These are phyloP conservation scores for Colius striatus DNA, from an alignment of 2,113 vertebrate genomes.

Conservation along the genomic window DNA sequence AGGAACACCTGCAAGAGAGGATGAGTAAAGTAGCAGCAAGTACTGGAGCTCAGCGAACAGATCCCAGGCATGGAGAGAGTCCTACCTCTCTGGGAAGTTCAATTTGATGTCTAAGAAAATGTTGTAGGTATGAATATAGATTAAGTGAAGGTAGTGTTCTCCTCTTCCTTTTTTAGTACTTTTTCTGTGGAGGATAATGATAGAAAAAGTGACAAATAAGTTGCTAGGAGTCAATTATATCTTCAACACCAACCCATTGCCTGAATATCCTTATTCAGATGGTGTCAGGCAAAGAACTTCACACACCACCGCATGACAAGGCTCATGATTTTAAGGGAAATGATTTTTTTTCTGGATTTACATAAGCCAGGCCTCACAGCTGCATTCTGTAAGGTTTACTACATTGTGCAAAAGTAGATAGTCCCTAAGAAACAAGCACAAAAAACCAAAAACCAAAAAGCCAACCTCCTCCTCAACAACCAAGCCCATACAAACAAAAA, in stretches of 20 bases:
- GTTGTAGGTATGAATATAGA: not conserved
- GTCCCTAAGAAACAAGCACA: not conserved
- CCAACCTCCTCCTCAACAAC: too few species aligned
- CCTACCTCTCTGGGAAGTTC: not conserved
- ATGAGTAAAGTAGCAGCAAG: not conserved
- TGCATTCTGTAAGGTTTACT: not conserved
- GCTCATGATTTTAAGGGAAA: slow-evolving; percentile 12
- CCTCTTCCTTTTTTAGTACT: not conserved
- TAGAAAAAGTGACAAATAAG: not conserved
- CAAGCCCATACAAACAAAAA: not conserved
- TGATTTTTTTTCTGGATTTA: slow-evolving; percentile 7
- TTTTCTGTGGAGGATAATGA: not conserved
- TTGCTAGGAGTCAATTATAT: slow-evolving; percentile 11
- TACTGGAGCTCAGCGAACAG: not conserved
- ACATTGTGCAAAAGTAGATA: not conserved
- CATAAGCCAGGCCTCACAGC: not conserved
- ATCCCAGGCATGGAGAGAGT: not conserved
- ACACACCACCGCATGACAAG: not conserved
- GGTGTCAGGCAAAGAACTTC: not conserved
- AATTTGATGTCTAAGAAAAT: not conserved
- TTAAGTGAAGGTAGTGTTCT: not conserved
- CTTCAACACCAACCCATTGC: not conserved
- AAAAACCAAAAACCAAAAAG: too few species aligned
- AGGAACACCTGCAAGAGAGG: not conserved
- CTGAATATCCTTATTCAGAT: slow-evolving; percentile 6